Evolutionary conservation across 2,888 invertebrate species (phyloP).

Genomic region (Fragum fragum): DNA sequence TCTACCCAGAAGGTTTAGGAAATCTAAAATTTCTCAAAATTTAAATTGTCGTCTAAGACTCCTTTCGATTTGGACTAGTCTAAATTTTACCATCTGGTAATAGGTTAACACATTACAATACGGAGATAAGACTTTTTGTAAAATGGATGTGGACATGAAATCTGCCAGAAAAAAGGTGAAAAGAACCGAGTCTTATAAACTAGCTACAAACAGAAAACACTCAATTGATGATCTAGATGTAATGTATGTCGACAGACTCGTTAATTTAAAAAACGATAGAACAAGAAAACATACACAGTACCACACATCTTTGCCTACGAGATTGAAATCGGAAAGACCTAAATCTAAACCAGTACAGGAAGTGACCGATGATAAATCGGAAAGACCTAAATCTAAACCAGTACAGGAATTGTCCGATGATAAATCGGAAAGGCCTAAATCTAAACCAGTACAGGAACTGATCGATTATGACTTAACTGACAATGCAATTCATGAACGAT

Average conservation of each 20-base stretch:
- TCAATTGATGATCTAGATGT: constrained; percentile 1
- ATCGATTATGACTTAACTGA: no score
- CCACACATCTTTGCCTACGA: not conserved
- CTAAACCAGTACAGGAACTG: not conserved
- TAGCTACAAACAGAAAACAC: constrained; percentile 21
- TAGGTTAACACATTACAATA: no score
- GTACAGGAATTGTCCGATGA: no score
- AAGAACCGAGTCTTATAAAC: constrained; percentile 34
- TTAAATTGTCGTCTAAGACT: no score
- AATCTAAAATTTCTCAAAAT: no score
- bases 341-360: not conserved
- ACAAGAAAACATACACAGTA: not conserved
- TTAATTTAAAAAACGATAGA: not conserved
- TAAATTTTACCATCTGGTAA: no score
- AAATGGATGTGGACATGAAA: not conserved
- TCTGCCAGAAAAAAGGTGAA: constrained; percentile 11
- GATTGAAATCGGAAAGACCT: not conserved
- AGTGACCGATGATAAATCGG: not conserved
- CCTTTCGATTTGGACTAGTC: no score
- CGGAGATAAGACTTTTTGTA: not conserved
- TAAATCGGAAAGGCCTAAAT: not conserved
- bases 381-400: not conserved
- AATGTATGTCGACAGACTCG: not conserved
- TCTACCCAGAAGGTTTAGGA: no score
- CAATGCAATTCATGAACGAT: no score